phyloP scores from a whole-genome alignment of 2,113 vertebrate genomes.

The Macroglossus sobrinus region DNA sequence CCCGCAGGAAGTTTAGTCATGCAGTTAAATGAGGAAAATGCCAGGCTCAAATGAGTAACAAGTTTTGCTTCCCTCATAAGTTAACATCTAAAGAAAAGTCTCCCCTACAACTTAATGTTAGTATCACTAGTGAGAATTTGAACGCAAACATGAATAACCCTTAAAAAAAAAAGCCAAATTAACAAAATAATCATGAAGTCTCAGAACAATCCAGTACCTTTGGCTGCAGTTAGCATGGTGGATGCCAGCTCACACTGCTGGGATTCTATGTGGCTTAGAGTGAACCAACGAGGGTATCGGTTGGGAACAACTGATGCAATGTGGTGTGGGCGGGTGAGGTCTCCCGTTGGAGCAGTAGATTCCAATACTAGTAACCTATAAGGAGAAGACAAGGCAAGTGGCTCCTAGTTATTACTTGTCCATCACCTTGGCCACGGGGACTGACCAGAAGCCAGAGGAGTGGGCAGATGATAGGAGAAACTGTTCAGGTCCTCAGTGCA shows the following conservation, averaged over 20 bases:
- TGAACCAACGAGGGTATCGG: constrained; percentile 97
- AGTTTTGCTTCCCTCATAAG: constrained; percentile 11
- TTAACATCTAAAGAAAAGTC: neutral
- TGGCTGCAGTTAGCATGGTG: constrained; percentile 95
- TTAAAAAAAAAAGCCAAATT: neutral
- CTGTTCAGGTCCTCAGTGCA: neutral
- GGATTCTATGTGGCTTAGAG: constrained; percentile 95
- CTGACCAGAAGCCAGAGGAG: neutral
- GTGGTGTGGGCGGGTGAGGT: constrained; percentile 95
- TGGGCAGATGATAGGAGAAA: neutral
- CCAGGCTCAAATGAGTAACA: constrained; percentile 35
- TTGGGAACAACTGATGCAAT: constrained; percentile 98
- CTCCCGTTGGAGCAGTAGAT: constrained; percentile 92
- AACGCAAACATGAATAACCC: neutral
- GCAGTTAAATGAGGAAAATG: constrained; percentile 7
- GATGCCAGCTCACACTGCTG: constrained; percentile 96
- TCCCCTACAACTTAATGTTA: constrained; percentile 4
- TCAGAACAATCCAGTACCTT: constrained; percentile 85
- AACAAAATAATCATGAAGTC: neutral
- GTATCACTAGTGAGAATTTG: neutral
- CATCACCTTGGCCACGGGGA: neutral
- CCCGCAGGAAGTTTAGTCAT: neutral
- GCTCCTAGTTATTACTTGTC: neutral
- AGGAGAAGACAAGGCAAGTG: constrained; percentile 23
- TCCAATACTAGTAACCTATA: constrained; percentile 97